Base-by-base conservation (phyloP, 2,113 vertebrate genomes). In the Junco hyemalis region DNA sequence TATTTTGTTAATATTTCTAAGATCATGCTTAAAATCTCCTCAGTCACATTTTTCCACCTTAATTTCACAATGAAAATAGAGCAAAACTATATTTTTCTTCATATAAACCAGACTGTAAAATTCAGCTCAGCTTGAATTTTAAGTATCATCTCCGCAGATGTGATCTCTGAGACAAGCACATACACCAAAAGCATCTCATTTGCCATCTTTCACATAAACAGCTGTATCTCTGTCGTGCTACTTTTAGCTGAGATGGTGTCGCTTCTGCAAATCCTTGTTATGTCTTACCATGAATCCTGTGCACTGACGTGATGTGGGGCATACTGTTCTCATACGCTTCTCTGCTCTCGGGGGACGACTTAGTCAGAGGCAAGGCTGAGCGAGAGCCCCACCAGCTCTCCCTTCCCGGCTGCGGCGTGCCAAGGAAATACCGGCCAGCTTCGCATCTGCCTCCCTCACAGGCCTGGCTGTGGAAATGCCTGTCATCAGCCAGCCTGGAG, bases 371-470 rank as follows among this genome's bases (percentile, higher is more conserved):
- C 68, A 99, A 20, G 4, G 98, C 96, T 14, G 99, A 97, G 3
- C 98, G 98, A 31, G 98, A 87, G 14, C 98, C 98, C 99, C 99
- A 99, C 99, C 99, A 99, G 6, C 97, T 90, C 54, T 99, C 99
- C 92, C 98, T 98, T 16, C 98, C 98, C 0, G 98, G 57, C 80
- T 98, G 98, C 2, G 98, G 98, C 0, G 98, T 97, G 64, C 99
- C 99, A 15, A 99, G 98, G 87, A 99, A 99, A 95, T 99, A 99
- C 13, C 99, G 97, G 8, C 99, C 99, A 0, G 99, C 99, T 95
- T 99, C 99, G 24, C 99, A 99, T 31, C 98, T 98, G 59, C 98
- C 98, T 19, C 98, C 97, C 85, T 99, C 99, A 6, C 99, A 99
- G 64, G 98, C 97, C 94, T 98, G 98, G 4, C 95, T 98, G 24